Evolutionary conservation across 1,140 invertebrate species (phyloP), one percentile per base, ranked within the genome.

Genomic region (Sycophaga agraensis): DNA sequence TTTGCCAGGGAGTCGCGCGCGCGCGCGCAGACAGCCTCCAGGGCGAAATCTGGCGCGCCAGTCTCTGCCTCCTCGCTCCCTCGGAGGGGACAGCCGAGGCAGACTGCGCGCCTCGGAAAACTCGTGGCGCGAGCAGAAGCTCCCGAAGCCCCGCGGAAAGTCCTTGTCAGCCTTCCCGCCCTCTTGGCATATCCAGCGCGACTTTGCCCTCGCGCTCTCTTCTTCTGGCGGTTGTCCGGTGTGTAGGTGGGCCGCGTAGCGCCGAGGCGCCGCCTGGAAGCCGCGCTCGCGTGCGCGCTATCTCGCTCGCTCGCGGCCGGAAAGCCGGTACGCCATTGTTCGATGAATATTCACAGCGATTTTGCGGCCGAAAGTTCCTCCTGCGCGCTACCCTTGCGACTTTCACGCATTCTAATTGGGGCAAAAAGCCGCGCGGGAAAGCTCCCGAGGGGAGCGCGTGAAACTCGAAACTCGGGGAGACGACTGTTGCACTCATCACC

Each of bases 321-420:
- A 71, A 70, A 62, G 55, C 45, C 42, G 61, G 62, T 67, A 69
- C 66, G 66, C 61, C 67, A 71, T 71, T 68, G 70, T 61, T 46
- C 66, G 63, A 73, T 73, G 71, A 73, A 73, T 73, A 73, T 73
- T 72, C 71, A 73, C 63, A 43, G 42, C 63, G 70, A 72, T 70
- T 70, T 72, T 72, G 69, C 62, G 65, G 68, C 50, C 54, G 28
- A 69, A 72, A 72, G 60, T 72, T 72, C n/a, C 19, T 62, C 28
- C 46, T 42, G 24, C 59, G 9, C 19, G 31, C 66, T 11, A 7
- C 12, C 3, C 1, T 5, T 16, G 16, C 65, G 28, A 37, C 34
- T 34, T 62, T n/a, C n/a, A 39, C 64, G 48, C 64, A 71, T 70
- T 72, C 63, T 68, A 70, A 72, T 71, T 67, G 67, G 64, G 9